Percentiles rank a stretch among this genome's conserved stretches.
Conservation (phyloP, 2,888 invertebrate species). For the Poecilus cupreus region DNA sequence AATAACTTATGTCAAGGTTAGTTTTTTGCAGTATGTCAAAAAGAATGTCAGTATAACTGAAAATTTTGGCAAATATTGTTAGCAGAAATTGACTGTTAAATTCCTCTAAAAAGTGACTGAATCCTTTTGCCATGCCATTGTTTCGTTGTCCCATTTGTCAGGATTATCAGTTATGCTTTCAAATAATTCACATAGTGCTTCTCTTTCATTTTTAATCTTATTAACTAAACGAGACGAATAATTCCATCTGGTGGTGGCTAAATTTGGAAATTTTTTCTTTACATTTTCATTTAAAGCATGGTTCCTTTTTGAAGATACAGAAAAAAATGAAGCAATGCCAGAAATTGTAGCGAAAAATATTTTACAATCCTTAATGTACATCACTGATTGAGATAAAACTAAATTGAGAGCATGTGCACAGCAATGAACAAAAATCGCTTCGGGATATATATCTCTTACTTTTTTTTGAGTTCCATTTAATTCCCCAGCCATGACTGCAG, state of each 20-base stretch:
- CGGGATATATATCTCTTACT: constrained; percentile 62
- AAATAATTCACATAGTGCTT: constrained; percentile 59
- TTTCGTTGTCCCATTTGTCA: constrained; percentile 55
- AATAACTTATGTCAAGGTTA: constrained; percentile 9
- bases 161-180: constrained; percentile 59
- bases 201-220: constrained; percentile 60
- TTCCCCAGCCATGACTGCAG: constrained; percentile 65
- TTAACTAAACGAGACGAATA: constrained; percentile 60
- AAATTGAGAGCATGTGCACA: constrained; percentile 60
- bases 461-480: constrained; percentile 65
- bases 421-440: constrained; percentile 62
- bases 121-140: not conserved
- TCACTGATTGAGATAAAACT: constrained; percentile 64
- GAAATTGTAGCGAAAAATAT: constrained; percentile 65
- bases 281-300: constrained; percentile 58
- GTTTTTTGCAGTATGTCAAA: constrained; percentile 21
- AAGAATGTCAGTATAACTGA: constrained; percentile 15
- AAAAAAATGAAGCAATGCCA: constrained; percentile 65
- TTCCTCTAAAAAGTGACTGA: too few relatives aligned
- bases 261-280: constrained; percentile 60
- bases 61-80: constrained; percentile 32
- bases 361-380: constrained; percentile 64
- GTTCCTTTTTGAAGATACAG: constrained; percentile 63
- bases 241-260: constrained; percentile 61
- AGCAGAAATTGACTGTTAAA: too few relatives aligned